Evolutionary conservation across 2,113 vertebrate species (phyloP).

Genomic region (Oreotrochilus melanogaster): DNA sequence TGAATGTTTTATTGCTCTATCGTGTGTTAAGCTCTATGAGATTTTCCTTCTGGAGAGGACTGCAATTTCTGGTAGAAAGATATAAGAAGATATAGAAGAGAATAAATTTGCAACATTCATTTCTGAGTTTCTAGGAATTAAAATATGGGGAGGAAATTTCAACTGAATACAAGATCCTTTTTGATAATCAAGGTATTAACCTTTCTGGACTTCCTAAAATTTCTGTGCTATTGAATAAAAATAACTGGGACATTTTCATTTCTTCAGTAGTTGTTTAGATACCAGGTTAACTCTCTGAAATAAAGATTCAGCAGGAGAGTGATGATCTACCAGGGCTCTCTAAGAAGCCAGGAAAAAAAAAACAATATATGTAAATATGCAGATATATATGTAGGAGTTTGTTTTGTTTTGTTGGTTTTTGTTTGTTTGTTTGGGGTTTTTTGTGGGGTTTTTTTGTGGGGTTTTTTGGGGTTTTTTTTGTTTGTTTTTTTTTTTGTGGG

Average conservation of each 20-base stretch:
- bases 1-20: neutral
- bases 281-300: neutral
- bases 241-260: neutral
- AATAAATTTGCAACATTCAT: neutral
- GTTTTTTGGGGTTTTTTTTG: no score
- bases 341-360: neutral
- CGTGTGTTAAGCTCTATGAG: neutral
- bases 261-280: fast-evolving
- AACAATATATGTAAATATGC: neutral
- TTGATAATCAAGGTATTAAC: neutral
- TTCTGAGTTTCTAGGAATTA: neutral
- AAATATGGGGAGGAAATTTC: neutral
- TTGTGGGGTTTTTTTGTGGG: no score
- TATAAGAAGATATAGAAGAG: neutral
- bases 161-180: neutral
- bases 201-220: neutral
- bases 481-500: no score
- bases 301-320: neutral
- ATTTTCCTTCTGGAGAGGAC: neutral
- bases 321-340: neutral
- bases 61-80: neutral
- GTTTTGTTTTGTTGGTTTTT: no score
- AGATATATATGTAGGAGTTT: fast-evolving
- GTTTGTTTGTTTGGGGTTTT: no score
- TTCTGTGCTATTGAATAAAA: neutral